phyloP scores from a whole-genome alignment of 2,113 vertebrate species.

The Loxodonta africana region DNA sequence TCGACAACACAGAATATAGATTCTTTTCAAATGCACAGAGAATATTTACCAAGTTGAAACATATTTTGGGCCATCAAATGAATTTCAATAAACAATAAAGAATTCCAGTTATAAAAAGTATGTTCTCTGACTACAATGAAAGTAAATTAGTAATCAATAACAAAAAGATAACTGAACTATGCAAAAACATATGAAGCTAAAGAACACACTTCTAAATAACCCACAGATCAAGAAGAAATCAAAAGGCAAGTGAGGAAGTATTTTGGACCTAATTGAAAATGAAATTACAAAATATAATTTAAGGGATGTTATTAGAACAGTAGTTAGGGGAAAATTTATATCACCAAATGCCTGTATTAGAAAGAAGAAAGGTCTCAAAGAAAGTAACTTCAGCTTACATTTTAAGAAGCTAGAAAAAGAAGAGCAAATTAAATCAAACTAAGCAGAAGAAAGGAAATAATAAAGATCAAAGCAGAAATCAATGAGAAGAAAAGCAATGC shows the following conservation, averaged over 20 bases:
- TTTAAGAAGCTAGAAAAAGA: constrained; percentile 29
- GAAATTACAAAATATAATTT: too few species aligned
- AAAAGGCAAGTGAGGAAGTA: too few species aligned
- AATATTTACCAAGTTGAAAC: constrained; percentile 31
- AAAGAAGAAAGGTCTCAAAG: not conserved
- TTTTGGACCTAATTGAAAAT: too few species aligned
- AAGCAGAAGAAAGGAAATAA: not conserved
- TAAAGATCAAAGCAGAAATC: not conserved
- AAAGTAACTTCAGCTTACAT: not conserved
- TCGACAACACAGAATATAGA: not conserved
- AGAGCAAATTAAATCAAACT: not conserved
- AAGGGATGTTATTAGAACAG: not conserved
- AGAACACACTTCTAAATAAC: not conserved
- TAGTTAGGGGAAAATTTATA: not conserved
- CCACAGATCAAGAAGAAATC: too few species aligned
- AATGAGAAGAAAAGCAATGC: not conserved
- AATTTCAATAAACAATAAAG: not conserved
- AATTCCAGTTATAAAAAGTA: not conserved
- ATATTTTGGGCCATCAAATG: not conserved
- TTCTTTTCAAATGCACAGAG: not conserved
- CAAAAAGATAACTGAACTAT: not conserved
- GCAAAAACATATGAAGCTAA: not conserved
- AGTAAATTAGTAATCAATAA: not conserved
- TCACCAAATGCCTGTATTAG: not conserved
- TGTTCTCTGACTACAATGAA: not conserved